Conservation (phyloP, 2,113 vertebrate genomes). For the Corvus moneduloides region DNA sequence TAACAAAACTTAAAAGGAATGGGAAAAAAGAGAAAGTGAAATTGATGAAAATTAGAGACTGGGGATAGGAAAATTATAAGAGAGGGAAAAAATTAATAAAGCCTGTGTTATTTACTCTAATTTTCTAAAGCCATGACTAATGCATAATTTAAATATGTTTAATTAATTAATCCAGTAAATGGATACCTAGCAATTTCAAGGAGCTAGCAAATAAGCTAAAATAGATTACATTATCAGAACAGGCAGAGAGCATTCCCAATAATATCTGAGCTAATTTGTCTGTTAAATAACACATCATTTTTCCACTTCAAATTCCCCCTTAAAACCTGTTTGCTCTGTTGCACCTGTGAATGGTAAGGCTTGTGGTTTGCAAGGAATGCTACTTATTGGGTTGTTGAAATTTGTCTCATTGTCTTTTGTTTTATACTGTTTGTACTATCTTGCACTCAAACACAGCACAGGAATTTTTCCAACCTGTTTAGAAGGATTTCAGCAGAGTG, state of each 20-base stretch:
- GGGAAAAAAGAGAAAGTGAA: background rate
- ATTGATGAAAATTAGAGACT: conserved; percentile 5
- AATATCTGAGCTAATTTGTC: conserved; percentile 41
- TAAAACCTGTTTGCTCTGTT: conserved; percentile 16
- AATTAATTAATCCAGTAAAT: conserved; percentile 61
- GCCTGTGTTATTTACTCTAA: conserved; percentile 26
- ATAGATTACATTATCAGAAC: conserved; percentile 46
- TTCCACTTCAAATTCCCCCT: conserved; percentile 29
- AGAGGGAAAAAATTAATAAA: conserved; percentile 28
- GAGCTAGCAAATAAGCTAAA: conserved; percentile 38
- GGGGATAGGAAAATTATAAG: background rate
- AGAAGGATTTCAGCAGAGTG: background rate
- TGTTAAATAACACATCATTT: conserved; percentile 32
- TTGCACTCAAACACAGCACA: background rate
- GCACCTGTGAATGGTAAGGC: background rate
- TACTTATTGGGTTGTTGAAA: background rate
- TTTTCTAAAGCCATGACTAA: conserved; percentile 53
- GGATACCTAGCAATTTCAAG: conserved; percentile 50
- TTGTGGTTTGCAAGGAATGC: background rate
- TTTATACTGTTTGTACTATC: background rate
- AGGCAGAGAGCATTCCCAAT: conserved; percentile 1
- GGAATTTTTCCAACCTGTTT: background rate
- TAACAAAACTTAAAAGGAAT: background rate
- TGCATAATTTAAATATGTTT: conserved; percentile 54
- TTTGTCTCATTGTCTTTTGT: background rate